These are phyloP conservation scores for Fabriciana adippe DNA, from an alignment of 2,888 invertebrate species.

Conservation along the genomic window DNA sequence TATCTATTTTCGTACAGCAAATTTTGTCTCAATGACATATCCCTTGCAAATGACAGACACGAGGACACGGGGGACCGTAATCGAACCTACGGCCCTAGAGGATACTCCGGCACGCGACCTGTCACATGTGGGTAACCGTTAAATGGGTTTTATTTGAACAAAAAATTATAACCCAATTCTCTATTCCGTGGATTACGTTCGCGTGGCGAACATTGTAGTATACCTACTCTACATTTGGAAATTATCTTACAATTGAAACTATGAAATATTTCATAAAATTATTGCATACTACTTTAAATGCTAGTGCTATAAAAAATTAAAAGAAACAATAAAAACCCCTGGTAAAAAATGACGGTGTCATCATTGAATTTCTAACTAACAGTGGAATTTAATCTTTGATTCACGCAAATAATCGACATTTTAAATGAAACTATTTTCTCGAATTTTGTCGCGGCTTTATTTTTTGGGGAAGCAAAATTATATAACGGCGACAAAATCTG, in stretches of 20 bases:
- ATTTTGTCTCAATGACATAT: conserved; percentile 20
- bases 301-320: background rate
- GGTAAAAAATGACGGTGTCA: too few relatives aligned
- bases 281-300: too few relatives aligned
- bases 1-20: conserved; percentile 4
- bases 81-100: conserved; percentile 44
- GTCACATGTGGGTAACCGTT: conserved; percentile 34
- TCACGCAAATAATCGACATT: too few relatives aligned
- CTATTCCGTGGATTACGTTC: conserved; percentile 10
- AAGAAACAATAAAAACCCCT: background rate
- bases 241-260: too few relatives aligned
- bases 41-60: conserved; percentile 34
- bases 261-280: too few relatives aligned
- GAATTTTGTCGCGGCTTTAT: too few relatives aligned
- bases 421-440: too few relatives aligned
- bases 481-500: too few relatives aligned
- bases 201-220: background rate
- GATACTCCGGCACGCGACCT: conserved; percentile 47
- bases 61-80: conserved; percentile 39
- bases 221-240: background rate
- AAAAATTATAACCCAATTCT: conserved; percentile 23
- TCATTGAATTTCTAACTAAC: too few relatives aligned
- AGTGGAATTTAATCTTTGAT: too few relatives aligned
- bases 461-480: too few relatives aligned
- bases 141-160: conserved; percentile 27